Evolutionary conservation across 2,888 invertebrate genomes (phyloP).

Genomic region (Hoplodrina blanda): DNA sequence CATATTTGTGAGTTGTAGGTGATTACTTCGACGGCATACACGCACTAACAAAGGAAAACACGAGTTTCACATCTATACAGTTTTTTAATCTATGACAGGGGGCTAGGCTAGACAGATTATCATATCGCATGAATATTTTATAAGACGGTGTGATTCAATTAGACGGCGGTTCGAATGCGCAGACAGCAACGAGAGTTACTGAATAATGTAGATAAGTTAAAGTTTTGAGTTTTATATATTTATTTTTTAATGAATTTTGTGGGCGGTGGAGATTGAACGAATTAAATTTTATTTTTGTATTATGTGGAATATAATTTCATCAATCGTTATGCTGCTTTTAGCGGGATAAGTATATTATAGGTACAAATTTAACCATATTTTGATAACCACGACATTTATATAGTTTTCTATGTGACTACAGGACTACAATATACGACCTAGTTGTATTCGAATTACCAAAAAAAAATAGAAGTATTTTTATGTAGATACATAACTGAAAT

Average conservation of each 20-base stretch:
- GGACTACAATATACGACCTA: too few species aligned
- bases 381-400: too few species aligned
- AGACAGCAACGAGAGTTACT: constrained; percentile 68
- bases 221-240: constrained; percentile 54
- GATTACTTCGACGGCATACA: too few species aligned
- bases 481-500: too few species aligned
- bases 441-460: too few species aligned
- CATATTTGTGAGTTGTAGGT: too few species aligned
- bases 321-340: background rate
- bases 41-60: background rate
- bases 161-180: constrained; percentile 72
- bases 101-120: constrained; percentile 79
- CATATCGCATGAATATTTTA: constrained; percentile 90
- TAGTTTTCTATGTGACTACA: too few species aligned
- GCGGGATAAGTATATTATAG: too few species aligned
- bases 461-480: too few species aligned
- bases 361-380: too few species aligned
- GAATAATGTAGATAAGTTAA: constrained; percentile 67
- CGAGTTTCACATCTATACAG: background rate
- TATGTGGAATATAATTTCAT: background rate
- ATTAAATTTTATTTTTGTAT: constrained; percentile 4
- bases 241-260: constrained; percentile 60
- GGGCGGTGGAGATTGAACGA: constrained; percentile 23
- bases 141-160: constrained; percentile 86
- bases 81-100: constrained; percentile 41